Evolutionary conservation across 1,140 invertebrate species (phyloP), one percentile per base, ranked within the genome.

Genomic region (Latrodectus geometricus): DNA sequence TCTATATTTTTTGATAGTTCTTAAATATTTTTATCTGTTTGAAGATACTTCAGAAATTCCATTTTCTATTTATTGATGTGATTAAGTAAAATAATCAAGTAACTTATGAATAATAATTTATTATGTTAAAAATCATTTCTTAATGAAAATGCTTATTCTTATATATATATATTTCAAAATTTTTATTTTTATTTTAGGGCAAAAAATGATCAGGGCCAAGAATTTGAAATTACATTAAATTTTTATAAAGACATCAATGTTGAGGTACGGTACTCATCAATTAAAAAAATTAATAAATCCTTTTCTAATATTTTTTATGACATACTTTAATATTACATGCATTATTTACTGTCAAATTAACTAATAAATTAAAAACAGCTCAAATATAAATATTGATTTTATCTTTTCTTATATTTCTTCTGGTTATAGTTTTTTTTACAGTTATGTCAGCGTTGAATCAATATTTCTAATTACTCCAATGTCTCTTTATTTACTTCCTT

Each of bases 171-270:
- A 35, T 35, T 35, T 35, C 5, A 3, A 35, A 35, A 35, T 35
- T 35, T 35, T 35, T 35, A 35, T 35, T 35, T 35, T 35, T 35
- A 70, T 83, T 48, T 17, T 50, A 83, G 80, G 21, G 80, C 66
- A 4, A 83, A 49, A 48, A 66, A 74, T 83, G 80, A 20, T 17
- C 52, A 83, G 20, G 80, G 69, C 4, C 52, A 20, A 20, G 70
- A 56, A 1, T 83, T 56, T 66, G 80, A 83, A 74, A 20, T 49
- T 65, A 74, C 70, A 49, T 17, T 83, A 17, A 17, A 83, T 50
- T 74, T 83, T 20, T 83, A 48, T 20, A 83, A 83, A 21, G 80
- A 83, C 20, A 21, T 83, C 8, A 74, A 83, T 74, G 70, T 48
- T 15, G 54, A 83, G 21, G 80, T 83, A 83, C 54, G 69, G 20